These are phyloP conservation scores for Percopsis omiscomaycus DNA, from an alignment of 2,797 vertebrate genomes.

Conservation along the genomic window DNA sequence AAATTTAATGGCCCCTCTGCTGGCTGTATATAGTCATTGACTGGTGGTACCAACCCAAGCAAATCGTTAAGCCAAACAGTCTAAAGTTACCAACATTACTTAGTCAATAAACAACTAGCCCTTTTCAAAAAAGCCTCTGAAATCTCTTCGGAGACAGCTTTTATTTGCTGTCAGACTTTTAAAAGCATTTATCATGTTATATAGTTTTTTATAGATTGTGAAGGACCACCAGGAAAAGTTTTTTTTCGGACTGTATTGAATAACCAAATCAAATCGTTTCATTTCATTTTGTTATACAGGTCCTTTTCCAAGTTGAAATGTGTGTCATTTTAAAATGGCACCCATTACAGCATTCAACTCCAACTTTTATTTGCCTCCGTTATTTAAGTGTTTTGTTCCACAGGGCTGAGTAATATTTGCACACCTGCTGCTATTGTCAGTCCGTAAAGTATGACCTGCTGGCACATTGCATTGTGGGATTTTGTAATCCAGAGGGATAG, in stretches of 20 bases:
- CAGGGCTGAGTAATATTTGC: constrained; percentile 75
- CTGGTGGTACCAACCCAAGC: background rate
- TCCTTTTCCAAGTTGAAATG: constrained; percentile 12
- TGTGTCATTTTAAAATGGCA: constrained; percentile 42
- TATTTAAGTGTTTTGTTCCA: constrained; percentile 75
- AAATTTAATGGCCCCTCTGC: constrained; percentile 36
- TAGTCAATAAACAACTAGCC: constrained; percentile 1
- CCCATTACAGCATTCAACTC: constrained; percentile 71
- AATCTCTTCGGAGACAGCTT: background rate
- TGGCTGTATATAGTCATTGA: constrained; percentile 11
- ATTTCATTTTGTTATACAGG: constrained; percentile 7
- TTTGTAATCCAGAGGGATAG: constrained; percentile 46
- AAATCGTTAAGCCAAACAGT: background rate
- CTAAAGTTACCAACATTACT: constrained; percentile 2
- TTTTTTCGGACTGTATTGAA: no score
- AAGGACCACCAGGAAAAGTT: no score
- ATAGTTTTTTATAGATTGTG: no score
- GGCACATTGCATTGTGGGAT: constrained; percentile 76
- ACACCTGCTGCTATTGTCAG: constrained; percentile 82
- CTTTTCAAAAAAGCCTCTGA: background rate
- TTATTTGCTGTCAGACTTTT: background rate
- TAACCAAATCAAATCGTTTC: no score
- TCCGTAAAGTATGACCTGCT: constrained; percentile 69
- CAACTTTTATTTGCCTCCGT: constrained; percentile 69
- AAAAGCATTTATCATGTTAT: no score